These are phyloP conservation scores for Endomychus coccineus DNA, from an alignment of 2,888 invertebrate species.

Conservation along the genomic window DNA sequence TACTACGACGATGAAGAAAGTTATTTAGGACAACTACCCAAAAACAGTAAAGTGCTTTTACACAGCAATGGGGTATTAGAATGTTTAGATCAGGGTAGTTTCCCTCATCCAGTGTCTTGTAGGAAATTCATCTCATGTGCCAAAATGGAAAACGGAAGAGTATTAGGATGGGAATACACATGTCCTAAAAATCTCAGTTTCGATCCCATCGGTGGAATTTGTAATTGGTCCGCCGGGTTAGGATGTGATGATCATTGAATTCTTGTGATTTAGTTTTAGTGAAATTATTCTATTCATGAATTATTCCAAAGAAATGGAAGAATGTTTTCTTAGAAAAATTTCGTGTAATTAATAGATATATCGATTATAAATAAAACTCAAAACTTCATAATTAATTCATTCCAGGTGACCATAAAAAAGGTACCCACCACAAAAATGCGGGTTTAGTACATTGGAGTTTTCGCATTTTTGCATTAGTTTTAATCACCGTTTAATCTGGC, in stretches of 20 bases:
- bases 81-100: conserved; percentile 84
- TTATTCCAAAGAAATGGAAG: too few species aligned
- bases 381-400: too few species aligned
- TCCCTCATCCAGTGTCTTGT: conserved; percentile 84
- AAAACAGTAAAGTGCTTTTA: conserved; percentile 55
- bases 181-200: conserved; percentile 81
- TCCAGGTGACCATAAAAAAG: too few species aligned
- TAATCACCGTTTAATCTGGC: too few species aligned
- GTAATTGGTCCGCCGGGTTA: conserved; percentile 80
- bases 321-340: too few species aligned
- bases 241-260: conserved; percentile 76
- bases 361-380: too few species aligned
- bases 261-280: too few species aligned
- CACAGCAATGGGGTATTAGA: conserved; percentile 68
- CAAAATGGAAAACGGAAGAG: conserved; percentile 66
- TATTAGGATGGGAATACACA: conserved; percentile 81
- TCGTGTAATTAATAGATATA: too few species aligned
- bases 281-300: too few species aligned
- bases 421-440: too few species aligned
- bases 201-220: conserved; percentile 84
- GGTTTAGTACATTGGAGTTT: too few species aligned
- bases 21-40: conserved; percentile 47
- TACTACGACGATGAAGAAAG: conserved; percentile 61
- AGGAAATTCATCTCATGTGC: conserved; percentile 90
- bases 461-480: too few species aligned